A percentile compares a stretch with the other conserved stretches of the same genome.
These are phyloP conservation scores for Arizona elegans DNA, from an alignment of 2,113 vertebrate genomes.

Conservation along the genomic window DNA sequence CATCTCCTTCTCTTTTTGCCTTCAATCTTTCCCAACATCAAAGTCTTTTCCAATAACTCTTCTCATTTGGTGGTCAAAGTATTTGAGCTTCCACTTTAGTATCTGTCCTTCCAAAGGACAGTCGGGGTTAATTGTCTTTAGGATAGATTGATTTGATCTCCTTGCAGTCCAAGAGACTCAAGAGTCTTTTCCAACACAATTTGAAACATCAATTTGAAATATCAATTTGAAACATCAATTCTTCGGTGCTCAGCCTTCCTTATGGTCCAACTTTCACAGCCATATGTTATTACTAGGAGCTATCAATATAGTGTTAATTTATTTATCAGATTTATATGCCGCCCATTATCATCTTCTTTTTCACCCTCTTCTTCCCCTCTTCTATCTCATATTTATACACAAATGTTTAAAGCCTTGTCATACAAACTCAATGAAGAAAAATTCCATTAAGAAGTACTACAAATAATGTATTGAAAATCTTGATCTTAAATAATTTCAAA, in stretches of 20 bases:
- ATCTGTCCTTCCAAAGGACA: no score
- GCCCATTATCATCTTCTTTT: not conserved
- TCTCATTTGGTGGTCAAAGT: no score
- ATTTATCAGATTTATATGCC: not conserved
- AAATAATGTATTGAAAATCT: not conserved
- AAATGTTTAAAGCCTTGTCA: not conserved
- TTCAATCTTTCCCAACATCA: no score
- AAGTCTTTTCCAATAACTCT: no score
- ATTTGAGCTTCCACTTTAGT: no score
- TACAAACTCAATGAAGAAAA: not conserved
- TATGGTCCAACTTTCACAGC: not conserved
- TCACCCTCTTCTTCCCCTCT: not conserved
- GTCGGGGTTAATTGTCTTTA: not conserved
- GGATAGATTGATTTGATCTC: not conserved
- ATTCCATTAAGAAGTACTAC: not conserved
- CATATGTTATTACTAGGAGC: not conserved
- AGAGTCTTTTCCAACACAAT: not conserved
- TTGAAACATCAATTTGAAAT: no score
- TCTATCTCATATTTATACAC: not conserved
- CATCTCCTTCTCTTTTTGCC: no score
- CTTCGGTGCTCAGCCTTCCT: not conserved
- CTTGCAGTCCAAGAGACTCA: not conserved
- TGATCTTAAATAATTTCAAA: not conserved
- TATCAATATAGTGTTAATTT: not conserved
- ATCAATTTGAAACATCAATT: not conserved